Evolutionary conservation across 2,113 vertebrate genomes (phyloP).

Genomic region (Plotosus lineatus): DNA sequence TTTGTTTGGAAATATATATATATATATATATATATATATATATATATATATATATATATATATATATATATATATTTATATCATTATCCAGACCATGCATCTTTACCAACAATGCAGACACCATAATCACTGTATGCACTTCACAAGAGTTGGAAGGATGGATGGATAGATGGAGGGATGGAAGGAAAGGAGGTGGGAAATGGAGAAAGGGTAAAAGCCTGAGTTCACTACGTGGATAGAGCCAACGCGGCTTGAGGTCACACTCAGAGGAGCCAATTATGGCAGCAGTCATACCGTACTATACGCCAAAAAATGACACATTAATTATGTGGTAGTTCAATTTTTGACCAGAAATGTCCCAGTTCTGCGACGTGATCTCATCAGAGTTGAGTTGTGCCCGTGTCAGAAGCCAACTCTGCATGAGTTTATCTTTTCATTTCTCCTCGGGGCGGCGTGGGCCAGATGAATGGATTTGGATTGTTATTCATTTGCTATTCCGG

Average conservation of each 20-base stretch:
- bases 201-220: not conserved
- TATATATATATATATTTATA: too few species aligned
- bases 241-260: not conserved
- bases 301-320: not conserved
- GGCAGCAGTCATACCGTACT: not conserved
- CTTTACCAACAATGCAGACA: conserved; percentile 72
- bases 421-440: not conserved
- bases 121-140: not conserved
- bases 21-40: too few species aligned
- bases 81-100: conserved; percentile 63
- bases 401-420: not conserved
- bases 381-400: not conserved
- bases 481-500: not conserved
- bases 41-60: too few species aligned
- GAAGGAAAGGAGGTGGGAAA: not conserved
- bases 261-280: not conserved
- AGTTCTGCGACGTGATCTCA: not conserved
- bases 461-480: not conserved
- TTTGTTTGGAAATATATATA: not conserved
- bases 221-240: not conserved
- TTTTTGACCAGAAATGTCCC: not conserved
- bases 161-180: not conserved
- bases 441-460: not conserved
- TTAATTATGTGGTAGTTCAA: not conserved
- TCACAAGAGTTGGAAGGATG: too few species aligned